These are phyloP conservation scores for Musca domestica DNA, from an alignment of 1,140 invertebrate genomes.

Conservation along the genomic window DNA sequence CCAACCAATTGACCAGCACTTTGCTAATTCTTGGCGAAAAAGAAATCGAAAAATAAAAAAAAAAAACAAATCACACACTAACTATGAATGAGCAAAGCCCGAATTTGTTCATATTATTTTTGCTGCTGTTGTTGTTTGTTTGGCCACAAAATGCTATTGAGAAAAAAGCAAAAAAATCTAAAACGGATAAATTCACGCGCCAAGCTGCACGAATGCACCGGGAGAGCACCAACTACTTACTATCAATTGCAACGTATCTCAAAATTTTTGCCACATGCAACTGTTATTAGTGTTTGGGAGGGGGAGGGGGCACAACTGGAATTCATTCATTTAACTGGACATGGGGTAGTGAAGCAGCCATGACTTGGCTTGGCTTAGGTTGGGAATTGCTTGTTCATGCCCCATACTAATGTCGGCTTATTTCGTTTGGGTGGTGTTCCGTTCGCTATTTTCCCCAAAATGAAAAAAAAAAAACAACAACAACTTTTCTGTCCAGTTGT, in stretches of 20 bases:
- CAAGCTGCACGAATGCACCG: background rate
- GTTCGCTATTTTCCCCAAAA: too few relatives aligned
- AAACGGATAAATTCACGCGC: background rate
- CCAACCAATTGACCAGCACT: too few relatives aligned
- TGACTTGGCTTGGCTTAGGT: background rate
- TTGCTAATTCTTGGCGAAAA: background rate
- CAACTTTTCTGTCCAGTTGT: too few relatives aligned
- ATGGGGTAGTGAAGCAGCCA: background rate
- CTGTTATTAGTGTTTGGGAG: background rate
- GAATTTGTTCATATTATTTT: background rate
- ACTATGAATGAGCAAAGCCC: too few relatives aligned
- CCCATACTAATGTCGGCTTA: too few relatives aligned
- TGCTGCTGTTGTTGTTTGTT: background rate
- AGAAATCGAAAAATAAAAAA: background rate
- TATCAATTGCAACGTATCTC: background rate
- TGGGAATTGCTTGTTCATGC: background rate
- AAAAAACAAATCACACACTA: background rate
- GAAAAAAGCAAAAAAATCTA: background rate
- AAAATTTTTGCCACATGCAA: slow-evolving; percentile 10
- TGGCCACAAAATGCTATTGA: background rate
- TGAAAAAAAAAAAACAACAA: too few relatives aligned
- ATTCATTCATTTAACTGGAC: too few relatives aligned
- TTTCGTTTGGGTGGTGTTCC: too few relatives aligned
- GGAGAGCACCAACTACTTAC: background rate
- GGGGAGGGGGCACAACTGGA: too few relatives aligned